Evolutionary conservation across 2,113 vertebrate species (phyloP).

Genomic region (Danio rerio): GRCz12tu NC_133186.1:4302501-4303000

Average conservation of each 20-base stretch:
- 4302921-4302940: conserved; percentile 15
- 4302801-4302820: not conserved
- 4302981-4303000: conserved; percentile 87
- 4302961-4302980: conserved; percentile 75
- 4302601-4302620: too few relatives aligned
- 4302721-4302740: not conserved
- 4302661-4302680: too few relatives aligned
- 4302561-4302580: too few relatives aligned
- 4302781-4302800: not conserved
- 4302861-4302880: conserved; percentile 23
- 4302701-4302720: not conserved
- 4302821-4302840: not conserved
- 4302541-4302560: too few relatives aligned
- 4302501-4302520: too few relatives aligned
- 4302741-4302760: not conserved
- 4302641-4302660: too few relatives aligned
- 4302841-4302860: conserved; percentile 33
- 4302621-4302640: too few relatives aligned
- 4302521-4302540: too few relatives aligned
- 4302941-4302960: conserved; percentile 42
- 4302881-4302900: conserved; percentile 10
- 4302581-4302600: too few relatives aligned
- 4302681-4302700: not conserved
- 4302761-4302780: not conserved
- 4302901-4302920: conserved; percentile 35